Base-by-base conservation (phyloP, 2,113 vertebrate genomes). In the Myrmecobius fasciatus region DNA sequence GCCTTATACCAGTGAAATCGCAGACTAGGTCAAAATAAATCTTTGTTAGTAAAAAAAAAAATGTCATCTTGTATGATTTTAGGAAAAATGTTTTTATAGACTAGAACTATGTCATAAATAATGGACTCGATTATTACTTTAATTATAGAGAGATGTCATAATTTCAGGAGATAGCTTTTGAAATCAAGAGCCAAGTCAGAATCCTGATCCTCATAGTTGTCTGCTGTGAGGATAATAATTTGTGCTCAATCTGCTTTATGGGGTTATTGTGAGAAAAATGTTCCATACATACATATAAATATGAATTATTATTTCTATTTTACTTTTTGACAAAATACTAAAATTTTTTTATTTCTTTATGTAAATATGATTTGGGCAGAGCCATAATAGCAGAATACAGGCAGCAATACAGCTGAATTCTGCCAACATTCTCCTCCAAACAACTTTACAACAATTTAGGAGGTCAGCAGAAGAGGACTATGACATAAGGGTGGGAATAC, bases 51-150 rank as follows among this genome's bases (percentile, higher is more conserved):
- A 93, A 95, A 93, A 95, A 88, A 95, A 93, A 95, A 83, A 51
- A 11, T 93, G 95, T 91, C 54, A 53, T 94, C 91, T 96, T 90
- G 22, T 94, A 91, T 94, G 93, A 97, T 95, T 97, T 94, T 94
- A 92, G 89, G 36, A 1, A 43, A 22, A 52, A 95, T 93, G 51
- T 94, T 14, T 92, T 92, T 75, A 83, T 43, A 11, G 36, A 94
- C 56, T 93, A 95, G 89, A 93, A 90, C 95, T 93, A 91, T 94
- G 92, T 93, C 94, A 94, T 83, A 91, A 92, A 95, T 28, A 51
- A 53, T 91, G 91, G 52, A 92, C 36, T 91, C 92, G n/a, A 90
- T 96, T 94, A 52, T 96, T 83, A 52, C 91, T 51, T 24, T 93
- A 96, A 93, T 95, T 83, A 67, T 83, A 20, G 36, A 83, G 67